These are phyloP conservation scores for Otus sunia DNA, from an alignment of 2,113 vertebrate species.

Conservation along the genomic window DNA sequence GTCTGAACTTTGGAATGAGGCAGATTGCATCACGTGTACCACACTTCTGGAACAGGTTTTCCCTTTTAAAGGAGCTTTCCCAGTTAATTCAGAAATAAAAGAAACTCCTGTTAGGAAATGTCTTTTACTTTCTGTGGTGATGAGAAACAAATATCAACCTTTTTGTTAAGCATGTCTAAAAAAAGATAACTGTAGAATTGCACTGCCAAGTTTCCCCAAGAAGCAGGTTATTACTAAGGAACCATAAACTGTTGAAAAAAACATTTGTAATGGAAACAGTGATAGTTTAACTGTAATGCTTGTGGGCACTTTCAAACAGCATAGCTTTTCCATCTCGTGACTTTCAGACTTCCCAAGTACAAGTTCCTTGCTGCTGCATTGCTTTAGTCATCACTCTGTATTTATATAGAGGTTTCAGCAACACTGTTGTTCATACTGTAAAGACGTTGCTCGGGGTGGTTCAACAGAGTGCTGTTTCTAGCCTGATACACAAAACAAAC, in stretches of 20 bases:
- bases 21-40: not conserved
- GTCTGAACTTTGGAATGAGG: slow-evolving; percentile 5
- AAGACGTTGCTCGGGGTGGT: not conserved
- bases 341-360: not conserved
- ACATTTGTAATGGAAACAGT: not conserved
- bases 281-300: not conserved
- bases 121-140: not conserved
- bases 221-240: not conserved
- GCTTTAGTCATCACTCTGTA: not conserved
- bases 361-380: not conserved
- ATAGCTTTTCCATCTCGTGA: not conserved
- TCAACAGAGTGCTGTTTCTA: not conserved
- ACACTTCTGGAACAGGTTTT: not conserved
- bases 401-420: not conserved
- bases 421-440: not conserved
- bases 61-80: not conserved
- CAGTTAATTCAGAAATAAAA: not conserved
- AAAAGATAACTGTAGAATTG: not conserved
- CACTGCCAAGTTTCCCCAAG: not conserved
- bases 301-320: not conserved
- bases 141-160: not conserved
- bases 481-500: not conserved
- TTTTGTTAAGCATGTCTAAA: not conserved
- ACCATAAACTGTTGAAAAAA: not conserved
- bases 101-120: not conserved